Evolutionary conservation across 2,113 vertebrate genomes (phyloP).

Genomic region (Delphinus delphis): DNA sequence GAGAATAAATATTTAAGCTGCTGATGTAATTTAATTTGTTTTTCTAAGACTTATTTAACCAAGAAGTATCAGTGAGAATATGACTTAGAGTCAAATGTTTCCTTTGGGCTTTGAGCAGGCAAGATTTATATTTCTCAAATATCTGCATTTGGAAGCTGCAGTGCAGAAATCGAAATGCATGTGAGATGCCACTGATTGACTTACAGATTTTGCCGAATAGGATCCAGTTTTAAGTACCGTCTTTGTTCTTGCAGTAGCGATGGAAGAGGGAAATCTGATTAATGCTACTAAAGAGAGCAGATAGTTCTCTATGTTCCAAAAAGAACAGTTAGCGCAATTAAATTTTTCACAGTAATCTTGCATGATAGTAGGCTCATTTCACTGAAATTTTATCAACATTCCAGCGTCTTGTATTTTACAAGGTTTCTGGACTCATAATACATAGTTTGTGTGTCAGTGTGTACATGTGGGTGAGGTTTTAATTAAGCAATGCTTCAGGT

Average conservation of each 20-base stretch:
- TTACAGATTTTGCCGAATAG: background rate
- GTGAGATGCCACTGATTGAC: background rate
- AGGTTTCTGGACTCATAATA: background rate
- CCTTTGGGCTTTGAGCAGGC: background rate
- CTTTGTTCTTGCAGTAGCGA: background rate
- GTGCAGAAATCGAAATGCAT: conserved; percentile 1
- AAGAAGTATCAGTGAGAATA: background rate
- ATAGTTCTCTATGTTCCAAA: background rate
- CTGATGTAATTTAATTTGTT: background rate
- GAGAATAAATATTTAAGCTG: conserved; percentile 22
- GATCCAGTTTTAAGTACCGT: background rate
- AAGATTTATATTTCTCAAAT: background rate
- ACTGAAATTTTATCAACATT: background rate
- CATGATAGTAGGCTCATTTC: background rate
- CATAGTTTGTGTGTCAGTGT: background rate
- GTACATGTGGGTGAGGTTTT: background rate
- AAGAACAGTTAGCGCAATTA: background rate
- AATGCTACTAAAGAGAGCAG: background rate
- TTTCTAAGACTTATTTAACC: conserved; percentile 19
- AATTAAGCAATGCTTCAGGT: background rate
- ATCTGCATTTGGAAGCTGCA: background rate
- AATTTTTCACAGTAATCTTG: background rate
- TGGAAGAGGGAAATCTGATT: background rate
- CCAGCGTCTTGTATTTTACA: background rate
- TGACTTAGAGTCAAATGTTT: background rate